A percentile compares a stretch with the other conserved stretches of the same genome.
phyloP scores from a whole-genome alignment of 2,888 invertebrate genomes.

The Spilarctia lutea region DNA sequence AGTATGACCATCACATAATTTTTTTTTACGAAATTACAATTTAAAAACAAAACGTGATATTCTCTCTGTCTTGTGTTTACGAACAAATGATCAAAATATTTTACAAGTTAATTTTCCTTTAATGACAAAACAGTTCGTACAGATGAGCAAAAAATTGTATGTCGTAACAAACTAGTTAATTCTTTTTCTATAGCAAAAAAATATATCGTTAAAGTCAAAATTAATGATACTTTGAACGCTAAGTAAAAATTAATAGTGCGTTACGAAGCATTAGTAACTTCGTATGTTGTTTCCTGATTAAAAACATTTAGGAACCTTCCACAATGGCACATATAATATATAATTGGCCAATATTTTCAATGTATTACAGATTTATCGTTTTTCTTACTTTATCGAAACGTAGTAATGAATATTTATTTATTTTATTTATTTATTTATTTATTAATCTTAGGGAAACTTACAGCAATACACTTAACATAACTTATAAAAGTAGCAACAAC shows the following conservation, averaged over 20 bases:
- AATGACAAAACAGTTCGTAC: not conserved
- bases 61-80: not conserved
- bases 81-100: not conserved
- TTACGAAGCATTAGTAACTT: slow-evolving; percentile 5
- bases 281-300: not conserved
- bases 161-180: slow-evolving; percentile 25
- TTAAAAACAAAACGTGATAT: too few relatives aligned
- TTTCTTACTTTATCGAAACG: not conserved
- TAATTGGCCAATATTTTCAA: not conserved
- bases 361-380: not conserved
- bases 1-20: too few relatives aligned
- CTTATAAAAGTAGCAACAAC: too few relatives aligned
- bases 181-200: slow-evolving; percentile 11
- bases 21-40: too few relatives aligned
- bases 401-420: too few relatives aligned
- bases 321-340: not conserved
- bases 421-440: too few relatives aligned
- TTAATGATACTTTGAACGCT: slow-evolving; percentile 7
- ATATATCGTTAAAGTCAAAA: slow-evolving; percentile 13
- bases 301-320: not conserved
- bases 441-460: too few relatives aligned
- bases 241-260: slow-evolving; percentile 11
- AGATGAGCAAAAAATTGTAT: slow-evolving; percentile 29
- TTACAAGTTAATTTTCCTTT: not conserved
- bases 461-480: too few relatives aligned